Conservation (phyloP, 2,888 invertebrate genomes). For the Orthosia gothica region DNA sequence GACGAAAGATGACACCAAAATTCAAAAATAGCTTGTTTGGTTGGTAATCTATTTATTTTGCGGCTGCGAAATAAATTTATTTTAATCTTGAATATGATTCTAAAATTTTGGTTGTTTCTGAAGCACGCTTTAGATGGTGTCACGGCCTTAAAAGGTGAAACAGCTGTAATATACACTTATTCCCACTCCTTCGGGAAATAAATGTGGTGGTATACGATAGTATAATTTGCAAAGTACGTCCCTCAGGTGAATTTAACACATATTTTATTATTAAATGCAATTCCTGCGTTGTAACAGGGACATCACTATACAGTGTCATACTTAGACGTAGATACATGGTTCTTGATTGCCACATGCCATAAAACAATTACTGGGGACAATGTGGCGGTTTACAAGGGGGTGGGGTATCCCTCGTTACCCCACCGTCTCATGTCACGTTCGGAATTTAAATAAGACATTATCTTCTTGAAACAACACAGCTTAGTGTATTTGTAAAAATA, state of each 20-base stretch:
- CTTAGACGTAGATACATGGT: not conserved
- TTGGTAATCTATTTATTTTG: too few species aligned
- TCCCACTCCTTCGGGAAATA: not conserved
- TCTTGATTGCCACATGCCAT: slow-evolving; percentile 63
- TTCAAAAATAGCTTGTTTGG: too few species aligned
- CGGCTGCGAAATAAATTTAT: too few species aligned
- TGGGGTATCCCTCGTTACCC: not conserved
- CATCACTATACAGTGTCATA: slow-evolving; percentile 12
- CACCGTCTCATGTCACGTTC: slow-evolving; percentile 31
- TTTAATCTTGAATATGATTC: too few species aligned
- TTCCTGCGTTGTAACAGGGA: slow-evolving; percentile 22
- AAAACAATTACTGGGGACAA: slow-evolving; percentile 62
- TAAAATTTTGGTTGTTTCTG: too few species aligned
- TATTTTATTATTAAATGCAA: slow-evolving; percentile 28
- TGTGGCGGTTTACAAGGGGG: slow-evolving; percentile 49
- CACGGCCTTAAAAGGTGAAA: too few species aligned
- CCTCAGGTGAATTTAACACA: slow-evolving; percentile 8
- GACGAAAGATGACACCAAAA: too few species aligned
- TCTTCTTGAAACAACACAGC: slow-evolving; percentile 33
- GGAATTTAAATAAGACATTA: slow-evolving; percentile 62
- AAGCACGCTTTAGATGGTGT: too few species aligned
- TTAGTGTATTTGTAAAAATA: slow-evolving; percentile 33
- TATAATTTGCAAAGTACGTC: slow-evolving; percentile 10
- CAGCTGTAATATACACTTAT: not conserved
- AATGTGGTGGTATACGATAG: not conserved